Base-by-base conservation (phyloP, 1,140 invertebrate species). In the Homalodisca vitripennis region DNA sequence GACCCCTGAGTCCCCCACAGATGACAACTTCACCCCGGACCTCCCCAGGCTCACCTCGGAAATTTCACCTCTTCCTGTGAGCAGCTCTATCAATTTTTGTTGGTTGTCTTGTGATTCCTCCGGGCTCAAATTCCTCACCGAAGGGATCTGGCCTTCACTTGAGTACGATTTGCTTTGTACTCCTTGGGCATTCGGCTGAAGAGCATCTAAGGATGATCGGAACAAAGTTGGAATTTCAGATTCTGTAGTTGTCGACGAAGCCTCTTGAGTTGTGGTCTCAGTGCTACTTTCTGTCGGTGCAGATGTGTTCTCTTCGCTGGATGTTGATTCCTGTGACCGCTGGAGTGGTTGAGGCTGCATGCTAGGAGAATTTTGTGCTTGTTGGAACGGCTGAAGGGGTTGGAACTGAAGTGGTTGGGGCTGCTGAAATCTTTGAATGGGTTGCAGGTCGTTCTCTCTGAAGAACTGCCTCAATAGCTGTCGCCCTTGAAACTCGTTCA, bases 41-140 rank as follows among this genome's bases (percentile, higher is more conserved):
- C 78, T 72, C 30, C 75, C 77, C 3, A 74, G 73, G 27, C 78
- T 72, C 51, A 84, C 76, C 77, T 85, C 80, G 55, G 82, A 75
- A 34, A 82, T 75, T 51, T 79, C 79, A 13, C 73, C 71, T 22
- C 76, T 79, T 53, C 79, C 82, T 22, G 82, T 83, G 24, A 84
- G 74, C 34, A 85, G 77, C 53, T 84, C 79, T 66, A 85, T 79
- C 12, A 85, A 77, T 65, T 79, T 80, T 26, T 80, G 78, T 73
- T 84, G 83, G 73, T 85, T 84, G 1, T 77, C 76, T 65, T 79
- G 75, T 70, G 78, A 78, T 70, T 82, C 79, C 63, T 79, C 80
- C 24, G 81, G 78, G 27, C 73, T 76, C 1, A 76, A 17, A 10
- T 31, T 57, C 66, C 77, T 73, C 3, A 74, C 66, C 48, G 78